Percentiles rank a stretch among this genome's conserved stretches.
These are phyloP conservation scores for Lepidonotus clava DNA, from an alignment of 2,888 invertebrate species.

Conservation along the genomic window DNA sequence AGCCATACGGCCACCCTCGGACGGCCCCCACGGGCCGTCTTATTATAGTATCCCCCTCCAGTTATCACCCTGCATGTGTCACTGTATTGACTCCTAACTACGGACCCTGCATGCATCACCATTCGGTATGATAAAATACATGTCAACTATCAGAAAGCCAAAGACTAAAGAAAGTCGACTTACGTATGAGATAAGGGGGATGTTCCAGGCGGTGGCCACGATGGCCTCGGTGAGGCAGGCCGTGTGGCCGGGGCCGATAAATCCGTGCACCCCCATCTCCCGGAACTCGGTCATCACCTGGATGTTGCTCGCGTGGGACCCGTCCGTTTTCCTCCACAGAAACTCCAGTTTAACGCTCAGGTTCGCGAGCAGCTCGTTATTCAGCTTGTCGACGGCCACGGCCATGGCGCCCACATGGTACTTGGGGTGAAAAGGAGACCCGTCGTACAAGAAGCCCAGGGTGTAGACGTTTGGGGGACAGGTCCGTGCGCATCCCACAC, in stretches of 20 bases:
- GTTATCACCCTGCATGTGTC: no score
- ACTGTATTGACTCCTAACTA: no score
- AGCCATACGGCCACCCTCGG: no score
- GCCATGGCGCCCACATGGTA: conserved; percentile 21
- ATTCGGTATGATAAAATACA: no score
- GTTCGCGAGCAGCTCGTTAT: neutral
- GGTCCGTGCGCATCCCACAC: no score
- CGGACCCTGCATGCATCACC: no score
- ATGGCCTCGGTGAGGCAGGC: conserved; percentile 94
- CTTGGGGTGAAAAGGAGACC: neutral
- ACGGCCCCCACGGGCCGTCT: no score
- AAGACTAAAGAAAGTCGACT: conserved; percentile 82
- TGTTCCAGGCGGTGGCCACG: conserved; percentile 93
- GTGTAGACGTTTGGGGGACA: neutral
- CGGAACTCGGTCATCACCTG: conserved; percentile 4
- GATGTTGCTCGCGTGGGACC: neutral
- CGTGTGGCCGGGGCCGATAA: conserved; percentile 94
- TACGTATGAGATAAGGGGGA: conserved; percentile 98
- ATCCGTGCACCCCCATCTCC: conserved; percentile 75
- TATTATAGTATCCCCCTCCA: no score
- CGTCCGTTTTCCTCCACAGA: neutral
- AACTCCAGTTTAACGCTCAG: neutral
- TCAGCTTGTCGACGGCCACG: neutral
- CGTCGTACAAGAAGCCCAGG: conserved; percentile 18
- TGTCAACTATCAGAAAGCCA: no score